Evolutionary conservation across 2,888 invertebrate genomes (phyloP).

Genomic region (Pyralis farinalis): DNA sequence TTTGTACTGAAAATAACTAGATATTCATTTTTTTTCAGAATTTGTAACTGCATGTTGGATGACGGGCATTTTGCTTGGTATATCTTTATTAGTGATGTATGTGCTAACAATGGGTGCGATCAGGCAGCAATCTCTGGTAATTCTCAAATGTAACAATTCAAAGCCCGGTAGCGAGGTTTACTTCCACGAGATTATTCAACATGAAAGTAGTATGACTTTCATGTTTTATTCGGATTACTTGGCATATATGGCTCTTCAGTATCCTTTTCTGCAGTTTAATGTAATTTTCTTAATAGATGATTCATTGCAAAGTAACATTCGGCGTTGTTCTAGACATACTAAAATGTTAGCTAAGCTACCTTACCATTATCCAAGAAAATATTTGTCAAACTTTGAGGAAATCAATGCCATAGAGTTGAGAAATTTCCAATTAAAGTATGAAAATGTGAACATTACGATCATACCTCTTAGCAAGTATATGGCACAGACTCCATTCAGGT

Average conservation of each 20-base stretch:
- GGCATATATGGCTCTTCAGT: conserved; percentile 44
- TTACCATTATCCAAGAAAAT: conserved; percentile 21
- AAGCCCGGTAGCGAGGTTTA: conserved; percentile 51
- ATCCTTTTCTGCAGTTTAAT: conserved; percentile 49
- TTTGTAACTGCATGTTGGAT: conserved; percentile 66
- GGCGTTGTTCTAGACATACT: conserved; percentile 30
- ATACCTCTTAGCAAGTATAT: conserved; percentile 62
- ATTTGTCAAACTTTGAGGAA: conserved; percentile 27
- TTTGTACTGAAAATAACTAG: too few species aligned
- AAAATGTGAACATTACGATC: conserved; percentile 63
- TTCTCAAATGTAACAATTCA: conserved; percentile 43
- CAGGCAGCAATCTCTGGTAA: conserved; percentile 41
- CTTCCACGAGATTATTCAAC: conserved; percentile 50
- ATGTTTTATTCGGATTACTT: conserved; percentile 47
- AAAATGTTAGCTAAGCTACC: conserved; percentile 42
- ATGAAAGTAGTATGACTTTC: conserved; percentile 38
- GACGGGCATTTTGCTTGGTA: conserved; percentile 54
- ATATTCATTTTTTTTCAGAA: conserved; percentile 47
- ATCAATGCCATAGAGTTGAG: conserved; percentile 33
- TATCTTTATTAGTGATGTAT: conserved; percentile 58
- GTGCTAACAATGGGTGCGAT: conserved; percentile 51
- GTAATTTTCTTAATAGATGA: conserved; percentile 62
- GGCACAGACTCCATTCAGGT: conserved; percentile 66
- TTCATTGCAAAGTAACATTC: conserved; percentile 25
- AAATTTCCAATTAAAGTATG: conserved; percentile 48